Percentiles rank a stretch among this genome's conserved stretches.
Evolutionary conservation across 2,113 vertebrate species (phyloP).

Genomic region (Tupaia chinensis): DNA sequence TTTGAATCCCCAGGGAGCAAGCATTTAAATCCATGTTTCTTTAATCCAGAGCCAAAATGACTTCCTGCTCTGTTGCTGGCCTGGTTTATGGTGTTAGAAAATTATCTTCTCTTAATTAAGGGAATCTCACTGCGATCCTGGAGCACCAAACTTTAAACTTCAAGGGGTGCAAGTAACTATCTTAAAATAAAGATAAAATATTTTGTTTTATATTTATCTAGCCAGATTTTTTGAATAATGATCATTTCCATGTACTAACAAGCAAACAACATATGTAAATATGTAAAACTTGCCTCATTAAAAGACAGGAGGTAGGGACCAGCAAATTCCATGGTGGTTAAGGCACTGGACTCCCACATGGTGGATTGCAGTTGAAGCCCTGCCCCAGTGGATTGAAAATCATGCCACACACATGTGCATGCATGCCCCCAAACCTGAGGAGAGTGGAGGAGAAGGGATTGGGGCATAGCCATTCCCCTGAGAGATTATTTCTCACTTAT

Average conservation of each 20-base stretch:
- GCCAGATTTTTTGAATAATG: neutral
- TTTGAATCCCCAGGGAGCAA: conserved; percentile 54
- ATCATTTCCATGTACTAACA: neutral
- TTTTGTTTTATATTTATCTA: neutral
- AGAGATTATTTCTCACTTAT: no score
- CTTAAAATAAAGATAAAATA: neutral
- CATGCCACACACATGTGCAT: no score
- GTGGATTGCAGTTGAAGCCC: no score
- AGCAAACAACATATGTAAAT: neutral
- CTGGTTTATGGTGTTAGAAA: neutral
- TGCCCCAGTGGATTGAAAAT: no score
- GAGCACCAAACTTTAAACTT: neutral
- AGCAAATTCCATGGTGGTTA: no score
- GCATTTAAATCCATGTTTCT: conserved; percentile 46
- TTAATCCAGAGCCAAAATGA: conserved; percentile 62
- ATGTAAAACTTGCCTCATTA: neutral
- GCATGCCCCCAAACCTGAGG: no score
- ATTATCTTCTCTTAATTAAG: conserved; percentile 60
- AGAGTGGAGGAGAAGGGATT: no score
- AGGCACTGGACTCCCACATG: no score
- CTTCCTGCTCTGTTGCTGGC: conserved; percentile 9
- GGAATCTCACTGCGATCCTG: neutral
- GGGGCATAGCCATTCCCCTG: no score
- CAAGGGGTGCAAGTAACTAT: neutral
- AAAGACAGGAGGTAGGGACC: neutral